Conservation (phyloP, 2,113 vertebrate species). For the Indicator maculatus region DNA sequence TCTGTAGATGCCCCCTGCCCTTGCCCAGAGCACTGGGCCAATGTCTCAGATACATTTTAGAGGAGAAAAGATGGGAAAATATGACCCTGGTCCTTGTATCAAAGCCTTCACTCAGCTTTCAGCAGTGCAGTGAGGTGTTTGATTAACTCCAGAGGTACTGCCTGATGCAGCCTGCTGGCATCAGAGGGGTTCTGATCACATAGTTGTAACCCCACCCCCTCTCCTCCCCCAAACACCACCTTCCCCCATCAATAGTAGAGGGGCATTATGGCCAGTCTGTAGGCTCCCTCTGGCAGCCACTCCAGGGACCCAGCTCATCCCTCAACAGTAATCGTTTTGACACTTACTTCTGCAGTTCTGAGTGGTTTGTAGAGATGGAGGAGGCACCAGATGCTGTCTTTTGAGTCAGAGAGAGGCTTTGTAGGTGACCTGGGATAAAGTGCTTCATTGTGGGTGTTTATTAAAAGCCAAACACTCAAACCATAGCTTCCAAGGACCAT, state of each 20-base stretch:
- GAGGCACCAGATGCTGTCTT: neutral
- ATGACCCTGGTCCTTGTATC: neutral
- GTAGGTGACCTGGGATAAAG: neutral
- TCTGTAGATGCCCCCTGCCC: fast-evolving
- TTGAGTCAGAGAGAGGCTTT: neutral
- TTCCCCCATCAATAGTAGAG: no score
- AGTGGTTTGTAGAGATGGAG: neutral
- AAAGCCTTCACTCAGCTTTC: neutral
- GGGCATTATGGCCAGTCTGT: neutral
- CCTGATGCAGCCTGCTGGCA: neutral
- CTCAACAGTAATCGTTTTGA: neutral
- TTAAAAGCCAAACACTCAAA: neutral
- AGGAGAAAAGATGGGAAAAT: no score
- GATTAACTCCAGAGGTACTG: neutral
- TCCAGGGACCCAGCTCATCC: neutral
- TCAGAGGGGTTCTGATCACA: neutral
- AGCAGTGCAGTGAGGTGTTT: no score
- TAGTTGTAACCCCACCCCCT: no score
- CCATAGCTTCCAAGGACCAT: neutral
- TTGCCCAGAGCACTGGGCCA: fast-evolving
- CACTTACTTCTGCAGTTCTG: neutral
- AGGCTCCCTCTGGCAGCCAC: neutral
- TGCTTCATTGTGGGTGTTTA: fast-evolving
- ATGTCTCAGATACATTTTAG: neutral
- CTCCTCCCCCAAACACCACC: neutral